phyloP scores from a whole-genome alignment of 1,140 invertebrate genomes.

The Cotesia chilonis region DNA sequence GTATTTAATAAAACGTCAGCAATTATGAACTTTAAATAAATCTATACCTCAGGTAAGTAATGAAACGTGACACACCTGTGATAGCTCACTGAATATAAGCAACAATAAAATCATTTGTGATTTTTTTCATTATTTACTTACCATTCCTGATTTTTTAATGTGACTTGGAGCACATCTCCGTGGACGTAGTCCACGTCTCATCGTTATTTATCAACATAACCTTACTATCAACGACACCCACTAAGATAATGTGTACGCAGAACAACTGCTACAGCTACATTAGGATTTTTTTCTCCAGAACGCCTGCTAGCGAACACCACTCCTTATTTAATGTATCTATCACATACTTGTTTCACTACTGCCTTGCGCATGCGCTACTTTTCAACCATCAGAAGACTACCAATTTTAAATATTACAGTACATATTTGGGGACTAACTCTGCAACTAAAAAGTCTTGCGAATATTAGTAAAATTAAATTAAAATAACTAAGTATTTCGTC shows the following conservation, averaged over 20 bases:
- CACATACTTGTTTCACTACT: background rate
- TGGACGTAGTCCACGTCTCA: conserved; percentile 22
- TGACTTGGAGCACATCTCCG: conserved; percentile 26
- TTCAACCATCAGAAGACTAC: too few relatives aligned
- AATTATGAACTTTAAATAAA: conserved; percentile 7
- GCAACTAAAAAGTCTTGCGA: too few relatives aligned
- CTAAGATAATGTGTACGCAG: conserved; percentile 32
- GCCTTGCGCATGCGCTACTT: background rate
- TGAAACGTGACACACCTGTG: conserved; percentile 40
- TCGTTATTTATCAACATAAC: conserved; percentile 40
- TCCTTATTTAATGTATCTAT: background rate
- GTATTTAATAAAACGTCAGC: background rate
- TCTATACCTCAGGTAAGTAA: conserved; percentile 13
- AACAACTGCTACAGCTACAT: conserved; percentile 34
- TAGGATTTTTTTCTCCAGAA: conserved; percentile 27
- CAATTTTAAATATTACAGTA: too few relatives aligned
- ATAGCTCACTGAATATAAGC: conserved; percentile 21
- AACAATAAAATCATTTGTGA: conserved; percentile 1
- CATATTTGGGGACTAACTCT: too few relatives aligned
- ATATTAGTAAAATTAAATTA: too few relatives aligned
- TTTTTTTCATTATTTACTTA: conserved; percentile 28
- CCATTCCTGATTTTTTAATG: conserved; percentile 6
- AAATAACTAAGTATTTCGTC: too few relatives aligned
- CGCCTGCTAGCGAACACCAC: conserved; percentile 24
- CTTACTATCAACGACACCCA: conserved; percentile 39